Percentiles rank a stretch among this genome's conserved stretches.
These are phyloP conservation scores for Acanthis flammea DNA, from an alignment of 2,797 vertebrate genomes.

Conservation along the genomic window DNA sequence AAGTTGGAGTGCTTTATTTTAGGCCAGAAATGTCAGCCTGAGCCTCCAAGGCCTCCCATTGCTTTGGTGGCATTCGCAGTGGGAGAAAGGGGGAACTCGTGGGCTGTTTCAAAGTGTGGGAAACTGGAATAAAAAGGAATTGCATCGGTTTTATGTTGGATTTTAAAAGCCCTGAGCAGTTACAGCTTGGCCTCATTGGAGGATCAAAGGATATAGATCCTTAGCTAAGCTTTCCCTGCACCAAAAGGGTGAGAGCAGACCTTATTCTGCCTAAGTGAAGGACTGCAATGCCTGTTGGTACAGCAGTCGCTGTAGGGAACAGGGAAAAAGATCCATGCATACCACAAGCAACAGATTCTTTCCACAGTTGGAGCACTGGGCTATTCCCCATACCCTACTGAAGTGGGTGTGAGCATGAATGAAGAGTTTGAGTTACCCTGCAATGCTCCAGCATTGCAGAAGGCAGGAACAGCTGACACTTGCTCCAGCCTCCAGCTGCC, in stretches of 20 bases:
- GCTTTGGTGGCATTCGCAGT: neutral
- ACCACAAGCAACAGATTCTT: neutral
- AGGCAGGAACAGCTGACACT: neutral
- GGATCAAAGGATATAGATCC: neutral
- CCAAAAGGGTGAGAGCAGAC: neutral
- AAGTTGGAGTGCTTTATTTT: neutral
- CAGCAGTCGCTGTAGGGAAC: fast-evolving
- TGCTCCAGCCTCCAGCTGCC: neutral
- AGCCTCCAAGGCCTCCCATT: neutral
- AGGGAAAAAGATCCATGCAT: neutral
- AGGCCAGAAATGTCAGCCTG: neutral
- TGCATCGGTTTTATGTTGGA: neutral
- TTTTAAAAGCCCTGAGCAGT: neutral
- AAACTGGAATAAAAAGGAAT: neutral
- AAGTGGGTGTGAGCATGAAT: neutral
- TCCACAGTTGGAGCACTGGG: neutral
- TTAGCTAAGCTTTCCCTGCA: neutral
- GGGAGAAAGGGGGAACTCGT: neutral
- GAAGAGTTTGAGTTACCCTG: neutral
- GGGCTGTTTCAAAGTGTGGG: neutral
- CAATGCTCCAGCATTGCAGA: fast-evolving
- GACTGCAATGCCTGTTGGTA: neutral
- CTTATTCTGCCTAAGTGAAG: neutral
- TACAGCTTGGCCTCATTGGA: neutral
- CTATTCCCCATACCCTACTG: neutral